Evolutionary conservation across 2,113 vertebrate species (phyloP), one percentile per base, ranked within the genome.

Genomic region (Heloderma charlesbogerti): DNA sequence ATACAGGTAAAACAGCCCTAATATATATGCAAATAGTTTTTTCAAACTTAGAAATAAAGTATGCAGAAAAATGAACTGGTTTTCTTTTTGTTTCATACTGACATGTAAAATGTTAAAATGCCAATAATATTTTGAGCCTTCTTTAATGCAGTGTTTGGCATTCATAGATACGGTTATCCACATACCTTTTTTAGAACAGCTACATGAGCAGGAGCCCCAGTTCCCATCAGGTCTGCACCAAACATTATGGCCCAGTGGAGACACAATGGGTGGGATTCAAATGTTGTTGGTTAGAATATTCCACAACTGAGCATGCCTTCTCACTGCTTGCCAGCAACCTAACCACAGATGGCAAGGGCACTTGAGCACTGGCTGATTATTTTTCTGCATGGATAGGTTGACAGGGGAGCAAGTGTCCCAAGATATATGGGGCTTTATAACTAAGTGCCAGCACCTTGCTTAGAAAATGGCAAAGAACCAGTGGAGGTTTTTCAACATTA

Each of bases 1-100:
- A 97, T 99, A 97, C 99, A 99, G 98, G 99, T 99, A 95, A 96
- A 92, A 1, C 78, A 84, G 37, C 2, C 85, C 90, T 88, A 87
- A 72, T 80, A 20, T 60, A 37, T 63, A 22, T 22, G 51, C 29
- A 82, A 15, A 0, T 66, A 25, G 40, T 13, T 0, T 13, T n/a
- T 82, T 84, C 88, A 86, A 3, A 40, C 18, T 40, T 40, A 85
- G 63, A 67, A 16, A 66, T 43, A 48, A 78, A 82, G 48, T 15
- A n/a, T 86, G 2, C 67, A 25, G 77, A 93, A 80, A 88, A 92
- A 81, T 34, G 2, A 12, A 5, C 13, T 57, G n/a, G 2, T 27
- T 84, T 90, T 57, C 45, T 27, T 84, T 89, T 43, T 48, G 34
- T 34, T 66, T 63, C 6, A 29, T 85, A 29, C 4, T 84, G 34